phyloP scores from a whole-genome alignment of 2,113 vertebrate genomes.

The Dasyornis broadbenti region DNA sequence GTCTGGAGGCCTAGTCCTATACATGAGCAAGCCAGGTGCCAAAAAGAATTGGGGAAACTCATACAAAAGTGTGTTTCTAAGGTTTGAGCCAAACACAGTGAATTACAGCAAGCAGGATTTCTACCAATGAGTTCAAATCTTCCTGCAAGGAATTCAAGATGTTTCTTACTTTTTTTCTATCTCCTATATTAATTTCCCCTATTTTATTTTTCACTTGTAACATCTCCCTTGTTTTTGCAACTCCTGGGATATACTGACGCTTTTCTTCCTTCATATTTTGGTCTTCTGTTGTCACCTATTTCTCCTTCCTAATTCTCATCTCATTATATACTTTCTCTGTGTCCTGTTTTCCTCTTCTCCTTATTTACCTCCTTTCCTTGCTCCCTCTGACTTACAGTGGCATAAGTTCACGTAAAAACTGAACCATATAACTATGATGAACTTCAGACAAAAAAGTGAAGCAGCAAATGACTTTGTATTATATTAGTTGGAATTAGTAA shows the following conservation, averaged over 20 bases:
- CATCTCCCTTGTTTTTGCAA: neutral
- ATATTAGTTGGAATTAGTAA: neutral
- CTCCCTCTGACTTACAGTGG: neutral
- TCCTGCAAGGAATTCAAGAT: neutral
- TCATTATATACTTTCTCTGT: neutral
- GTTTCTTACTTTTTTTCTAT: neutral
- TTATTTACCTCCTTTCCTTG: neutral
- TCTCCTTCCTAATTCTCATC: neutral
- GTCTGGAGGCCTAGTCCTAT: slow-evolving; percentile 17
- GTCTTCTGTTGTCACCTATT: neutral
- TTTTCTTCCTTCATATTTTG: neutral
- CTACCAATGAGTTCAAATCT: neutral
- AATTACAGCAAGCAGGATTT: neutral
- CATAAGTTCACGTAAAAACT: neutral
- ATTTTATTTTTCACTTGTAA: neutral
- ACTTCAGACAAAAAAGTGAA: neutral
- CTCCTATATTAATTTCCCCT: neutral
- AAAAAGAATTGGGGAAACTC: slow-evolving; percentile 32
- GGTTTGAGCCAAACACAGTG: neutral
- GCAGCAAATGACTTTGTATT: neutral
- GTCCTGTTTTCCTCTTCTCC: neutral
- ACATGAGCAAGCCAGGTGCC: slow-evolving; percentile 19
- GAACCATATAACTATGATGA: neutral
- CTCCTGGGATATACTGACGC: neutral
- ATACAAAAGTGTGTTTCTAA: neutral